These are phyloP conservation scores for Sialia sialis DNA, from an alignment of 2,113 vertebrate genomes.

Conservation along the genomic window DNA sequence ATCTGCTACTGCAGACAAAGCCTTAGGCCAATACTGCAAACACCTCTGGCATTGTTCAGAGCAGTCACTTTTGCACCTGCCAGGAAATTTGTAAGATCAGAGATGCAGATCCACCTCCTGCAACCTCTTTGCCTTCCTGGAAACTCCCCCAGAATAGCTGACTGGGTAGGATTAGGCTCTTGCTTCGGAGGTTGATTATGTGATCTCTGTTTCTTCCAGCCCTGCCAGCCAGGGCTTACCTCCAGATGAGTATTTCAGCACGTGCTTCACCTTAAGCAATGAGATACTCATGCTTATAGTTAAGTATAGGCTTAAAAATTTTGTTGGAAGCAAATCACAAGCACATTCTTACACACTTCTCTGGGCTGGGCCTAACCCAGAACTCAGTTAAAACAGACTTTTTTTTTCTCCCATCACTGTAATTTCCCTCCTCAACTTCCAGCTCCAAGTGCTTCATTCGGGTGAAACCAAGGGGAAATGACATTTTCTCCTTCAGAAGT, in stretches of 20 bases:
- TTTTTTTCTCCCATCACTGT: background rate
- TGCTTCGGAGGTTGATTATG: constrained; percentile 33
- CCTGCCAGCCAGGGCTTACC: constrained; percentile 54
- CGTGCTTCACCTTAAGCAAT: constrained; percentile 57
- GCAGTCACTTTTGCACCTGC: constrained; percentile 36
- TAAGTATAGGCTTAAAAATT: constrained; percentile 36
- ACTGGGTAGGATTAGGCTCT: constrained; percentile 49
- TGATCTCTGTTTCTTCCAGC: constrained; percentile 46
- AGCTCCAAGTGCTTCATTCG: background rate
- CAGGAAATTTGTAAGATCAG: constrained; percentile 58
- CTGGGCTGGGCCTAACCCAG: constrained; percentile 40
- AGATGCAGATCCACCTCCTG: constrained; percentile 37
- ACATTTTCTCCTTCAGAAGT: background rate
- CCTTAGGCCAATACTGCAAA: constrained; percentile 47
- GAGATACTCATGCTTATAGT: constrained; percentile 20
- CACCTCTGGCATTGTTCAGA: constrained; percentile 51
- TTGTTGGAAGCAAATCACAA: constrained; percentile 60
- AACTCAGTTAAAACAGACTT: background rate
- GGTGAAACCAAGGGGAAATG: background rate
- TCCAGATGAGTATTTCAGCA: constrained; percentile 60
- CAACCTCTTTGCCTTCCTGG: constrained; percentile 51
- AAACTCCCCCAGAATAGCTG: constrained; percentile 47
- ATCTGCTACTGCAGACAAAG: constrained; percentile 40
- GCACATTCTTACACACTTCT: constrained; percentile 54
- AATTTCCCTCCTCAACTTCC: background rate